Evolutionary conservation across 1,140 invertebrate species (phyloP).

Genomic region (Drosophila persimilis): DNA sequence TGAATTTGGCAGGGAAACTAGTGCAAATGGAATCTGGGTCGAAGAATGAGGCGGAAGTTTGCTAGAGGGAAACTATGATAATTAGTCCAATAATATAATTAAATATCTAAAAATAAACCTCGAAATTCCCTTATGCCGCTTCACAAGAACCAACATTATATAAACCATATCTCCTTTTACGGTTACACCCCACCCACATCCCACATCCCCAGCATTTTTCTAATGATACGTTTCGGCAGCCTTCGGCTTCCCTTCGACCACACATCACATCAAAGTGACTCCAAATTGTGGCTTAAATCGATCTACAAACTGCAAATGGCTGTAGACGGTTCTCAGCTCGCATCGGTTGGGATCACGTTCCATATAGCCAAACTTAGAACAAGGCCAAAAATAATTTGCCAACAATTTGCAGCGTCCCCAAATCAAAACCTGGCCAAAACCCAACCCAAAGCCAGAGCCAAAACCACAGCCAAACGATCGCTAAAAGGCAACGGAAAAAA

Average conservation of each 20-base stretch:
- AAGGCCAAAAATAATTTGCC: constrained; percentile 80
- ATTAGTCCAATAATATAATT: too few relatives aligned
- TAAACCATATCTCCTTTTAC: constrained; percentile 1
- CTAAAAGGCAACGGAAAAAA: constrained; percentile 61
- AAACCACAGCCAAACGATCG: neutral
- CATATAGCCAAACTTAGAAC: constrained; percentile 68
- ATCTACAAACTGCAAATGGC: constrained; percentile 40
- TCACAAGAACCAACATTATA: too few relatives aligned
- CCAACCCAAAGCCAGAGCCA: constrained; percentile 26
- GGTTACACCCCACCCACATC: constrained; percentile 18
- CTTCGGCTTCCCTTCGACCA: constrained; percentile 49
- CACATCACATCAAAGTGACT: constrained; percentile 54
- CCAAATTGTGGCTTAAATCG: constrained; percentile 50
- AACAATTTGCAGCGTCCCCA: constrained; percentile 67
- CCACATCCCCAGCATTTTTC: constrained; percentile 24
- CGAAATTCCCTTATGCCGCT: too few relatives aligned
- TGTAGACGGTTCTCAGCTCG: constrained; percentile 16
- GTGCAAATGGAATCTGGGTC: too few relatives aligned
- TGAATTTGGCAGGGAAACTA: neutral
- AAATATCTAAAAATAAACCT: too few relatives aligned
- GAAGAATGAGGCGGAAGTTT: too few relatives aligned
- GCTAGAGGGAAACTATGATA: too few relatives aligned
- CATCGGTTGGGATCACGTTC: constrained; percentile 33
- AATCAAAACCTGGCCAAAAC: constrained; percentile 32
- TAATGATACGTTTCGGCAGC: constrained; percentile 45